Percentiles rank a stretch among this genome's conserved stretches.
These are phyloP conservation scores for Caranx melampygus DNA, from an alignment of 2,113 vertebrate species.

Conservation along the genomic window DNA sequence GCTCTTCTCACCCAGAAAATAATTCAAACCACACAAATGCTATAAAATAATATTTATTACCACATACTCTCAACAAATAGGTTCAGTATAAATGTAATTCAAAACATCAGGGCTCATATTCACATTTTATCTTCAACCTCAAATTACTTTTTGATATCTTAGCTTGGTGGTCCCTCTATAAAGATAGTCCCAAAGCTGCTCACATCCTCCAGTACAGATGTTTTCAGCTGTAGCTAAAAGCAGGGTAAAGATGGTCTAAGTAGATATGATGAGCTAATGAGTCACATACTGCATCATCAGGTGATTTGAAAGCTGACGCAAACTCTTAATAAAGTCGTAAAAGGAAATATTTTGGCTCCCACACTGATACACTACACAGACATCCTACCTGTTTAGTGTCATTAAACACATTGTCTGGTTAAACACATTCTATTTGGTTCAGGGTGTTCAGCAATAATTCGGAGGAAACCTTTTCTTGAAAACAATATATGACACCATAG, in stretches of 20 bases:
- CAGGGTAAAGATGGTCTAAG: constrained; percentile 5
- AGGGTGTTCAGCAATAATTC: background rate
- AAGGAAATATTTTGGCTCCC: background rate
- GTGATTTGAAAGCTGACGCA: constrained; percentile 1
- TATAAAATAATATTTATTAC: constrained; percentile 82
- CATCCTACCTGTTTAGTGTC: background rate
- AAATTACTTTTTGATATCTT: constrained; percentile 11
- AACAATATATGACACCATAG: background rate
- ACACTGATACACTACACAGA: background rate
- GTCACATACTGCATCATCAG: constrained; percentile 17
- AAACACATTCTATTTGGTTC: too few relatives aligned
- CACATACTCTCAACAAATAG: constrained; percentile 53
- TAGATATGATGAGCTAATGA: constrained; percentile 17
- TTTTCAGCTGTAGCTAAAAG: constrained; percentile 5
- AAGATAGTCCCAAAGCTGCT: constrained; percentile 5
- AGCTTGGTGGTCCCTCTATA: constrained; percentile 8
- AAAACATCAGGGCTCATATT: constrained; percentile 43
- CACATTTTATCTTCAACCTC: constrained; percentile 45
- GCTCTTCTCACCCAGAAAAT: background rate
- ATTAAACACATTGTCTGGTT: background rate
- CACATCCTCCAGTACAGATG: background rate
- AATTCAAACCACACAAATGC: constrained; percentile 49
- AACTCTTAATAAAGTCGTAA: background rate
- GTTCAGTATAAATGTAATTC: constrained; percentile 63
- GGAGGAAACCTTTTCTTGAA: background rate